Percentiles rank a stretch among this genome's conserved stretches.
These are phyloP conservation scores for Ylistrum balloti DNA, from an alignment of 1,140 invertebrate genomes.

Conservation along the genomic window DNA sequence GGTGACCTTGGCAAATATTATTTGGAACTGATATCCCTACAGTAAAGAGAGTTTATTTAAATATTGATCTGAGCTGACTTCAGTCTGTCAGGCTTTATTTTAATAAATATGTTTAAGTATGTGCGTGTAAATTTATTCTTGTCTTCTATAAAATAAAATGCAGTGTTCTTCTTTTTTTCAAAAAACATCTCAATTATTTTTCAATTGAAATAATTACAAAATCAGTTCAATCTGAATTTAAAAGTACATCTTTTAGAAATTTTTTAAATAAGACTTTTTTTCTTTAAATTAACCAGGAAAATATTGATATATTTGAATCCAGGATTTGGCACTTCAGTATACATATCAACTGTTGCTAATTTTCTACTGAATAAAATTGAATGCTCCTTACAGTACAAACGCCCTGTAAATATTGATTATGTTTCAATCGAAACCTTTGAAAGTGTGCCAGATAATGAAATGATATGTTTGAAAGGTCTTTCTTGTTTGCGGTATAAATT, in stretches of 20 bases:
- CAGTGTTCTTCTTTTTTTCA: no score
- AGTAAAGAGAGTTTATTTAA: no score
- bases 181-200: no score
- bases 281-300: background rate
- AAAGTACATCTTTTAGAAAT: background rate
- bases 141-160: no score
- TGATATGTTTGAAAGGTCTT: background rate
- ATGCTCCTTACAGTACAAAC: background rate
- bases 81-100: no score
- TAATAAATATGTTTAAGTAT: no score
- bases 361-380: background rate
- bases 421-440: slow-evolving; percentile 25
- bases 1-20: background rate
- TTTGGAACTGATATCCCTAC: no score
- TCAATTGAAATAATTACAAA: background rate
- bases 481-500: background rate
- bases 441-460: background rate
- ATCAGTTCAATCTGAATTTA: background rate
- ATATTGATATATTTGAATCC: background rate
- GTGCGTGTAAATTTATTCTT: no score
- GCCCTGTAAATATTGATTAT: background rate
- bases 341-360: background rate
- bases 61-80: no score
- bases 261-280: background rate
- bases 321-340: background rate